These are phyloP conservation scores for Schizothorax lantsangensis DNA, from an alignment of 2,797 vertebrate species.

Conservation along the genomic window DNA sequence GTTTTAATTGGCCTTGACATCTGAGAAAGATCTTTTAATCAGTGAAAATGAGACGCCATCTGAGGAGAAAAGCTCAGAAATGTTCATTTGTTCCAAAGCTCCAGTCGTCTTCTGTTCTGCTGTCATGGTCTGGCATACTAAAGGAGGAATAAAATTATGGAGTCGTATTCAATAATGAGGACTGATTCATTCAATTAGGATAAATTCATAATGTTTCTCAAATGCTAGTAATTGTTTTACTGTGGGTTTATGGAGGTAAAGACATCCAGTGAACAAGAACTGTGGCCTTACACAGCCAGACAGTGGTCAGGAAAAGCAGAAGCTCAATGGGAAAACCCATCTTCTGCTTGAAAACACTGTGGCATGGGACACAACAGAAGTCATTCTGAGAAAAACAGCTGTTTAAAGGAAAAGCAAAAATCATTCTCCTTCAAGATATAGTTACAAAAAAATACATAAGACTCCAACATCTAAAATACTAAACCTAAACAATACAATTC, in stretches of 20 bases:
- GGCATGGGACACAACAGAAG: background rate
- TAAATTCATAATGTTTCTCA: background rate
- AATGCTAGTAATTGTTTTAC: background rate
- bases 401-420: constrained; percentile 9
- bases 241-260: background rate
- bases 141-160: background rate
- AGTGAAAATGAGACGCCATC: background rate
- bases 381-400: background rate
- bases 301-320: background rate
- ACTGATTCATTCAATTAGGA: background rate
- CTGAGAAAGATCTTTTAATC: constrained; percentile 9
- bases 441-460: background rate
- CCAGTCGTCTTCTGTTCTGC: background rate
- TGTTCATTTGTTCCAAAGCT: background rate
- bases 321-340: background rate
- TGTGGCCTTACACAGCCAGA: background rate
- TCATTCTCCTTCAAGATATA: background rate
- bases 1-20: constrained; percentile 7
- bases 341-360: background rate
- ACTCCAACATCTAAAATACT: background rate
- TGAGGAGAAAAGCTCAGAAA: constrained; percentile 12
- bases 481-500: background rate
- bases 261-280: background rate
- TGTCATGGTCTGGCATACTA: background rate
- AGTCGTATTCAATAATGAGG: background rate